These are phyloP conservation scores for Caenorhabditis drosophilae DNA, from an alignment of 2,888 invertebrate species.

Conservation along the genomic window DNA sequence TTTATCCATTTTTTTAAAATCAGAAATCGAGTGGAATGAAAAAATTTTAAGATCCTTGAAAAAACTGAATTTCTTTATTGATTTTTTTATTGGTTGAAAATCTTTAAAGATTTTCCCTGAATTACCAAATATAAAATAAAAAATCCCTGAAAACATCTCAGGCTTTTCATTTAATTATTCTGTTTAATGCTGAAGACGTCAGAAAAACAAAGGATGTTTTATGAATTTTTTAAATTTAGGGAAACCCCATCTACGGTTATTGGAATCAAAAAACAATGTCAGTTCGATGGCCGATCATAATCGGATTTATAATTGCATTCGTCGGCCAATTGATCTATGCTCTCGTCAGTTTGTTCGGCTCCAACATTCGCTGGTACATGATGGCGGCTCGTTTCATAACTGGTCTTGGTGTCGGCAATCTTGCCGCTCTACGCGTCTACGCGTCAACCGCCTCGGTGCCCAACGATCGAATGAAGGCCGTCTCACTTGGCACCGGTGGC, in stretches of 20 bases:
- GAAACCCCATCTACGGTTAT: conserved; percentile 44
- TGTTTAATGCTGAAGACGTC: too few relatives aligned
- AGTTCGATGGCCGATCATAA: conserved; percentile 35
- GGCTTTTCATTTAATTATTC: too few relatives aligned
- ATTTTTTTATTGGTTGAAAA: too few relatives aligned
- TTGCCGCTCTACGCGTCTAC: conserved; percentile 47
- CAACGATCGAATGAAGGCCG: conserved; percentile 43
- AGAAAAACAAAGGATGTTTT: too few relatives aligned
- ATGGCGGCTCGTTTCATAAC: conserved; percentile 39
- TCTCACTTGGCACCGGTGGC: conserved; percentile 47
- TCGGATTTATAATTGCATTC: conserved; percentile 39
- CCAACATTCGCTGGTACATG: conserved; percentile 42
- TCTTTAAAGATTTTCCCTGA: too few relatives aligned
- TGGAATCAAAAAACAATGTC: conserved; percentile 53
- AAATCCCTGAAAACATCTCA: too few relatives aligned
- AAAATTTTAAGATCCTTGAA: too few relatives aligned
- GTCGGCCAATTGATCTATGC: conserved; percentile 30
- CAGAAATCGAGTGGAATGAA: too few relatives aligned
- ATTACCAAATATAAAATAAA: too few relatives aligned
- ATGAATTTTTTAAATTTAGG: conserved; percentile 6
- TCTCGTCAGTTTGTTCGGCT: conserved; percentile 5
- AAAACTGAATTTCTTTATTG: too few relatives aligned
- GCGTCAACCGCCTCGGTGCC: conserved; percentile 44
- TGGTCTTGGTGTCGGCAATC: conserved; percentile 45
- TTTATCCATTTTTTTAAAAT: background rate